Conservation (phyloP, 2,797 vertebrate species). For the Urosaurus nigricauda region DNA sequence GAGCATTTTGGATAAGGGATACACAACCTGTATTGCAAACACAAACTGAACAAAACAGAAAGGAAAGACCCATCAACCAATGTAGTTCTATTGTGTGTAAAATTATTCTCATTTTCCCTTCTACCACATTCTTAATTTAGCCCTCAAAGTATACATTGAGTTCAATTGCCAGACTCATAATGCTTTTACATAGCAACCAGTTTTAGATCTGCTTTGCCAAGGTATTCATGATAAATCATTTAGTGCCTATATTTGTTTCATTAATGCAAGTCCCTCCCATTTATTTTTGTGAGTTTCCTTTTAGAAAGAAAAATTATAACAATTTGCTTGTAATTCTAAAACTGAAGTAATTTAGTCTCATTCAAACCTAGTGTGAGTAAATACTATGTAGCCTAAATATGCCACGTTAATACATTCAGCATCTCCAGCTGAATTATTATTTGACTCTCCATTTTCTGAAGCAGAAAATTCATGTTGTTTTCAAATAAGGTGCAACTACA, state of each 20-base stretch:
- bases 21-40: background rate
- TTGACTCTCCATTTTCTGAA: background rate
- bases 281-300: background rate
- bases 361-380: background rate
- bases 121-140: background rate
- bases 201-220: constrained; percentile 1
- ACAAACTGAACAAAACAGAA: background rate
- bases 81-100: background rate
- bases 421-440: background rate
- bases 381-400: background rate
- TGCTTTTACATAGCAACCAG: background rate
- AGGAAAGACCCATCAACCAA: background rate
- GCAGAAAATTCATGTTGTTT: background rate
- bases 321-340: background rate
- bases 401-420: background rate
- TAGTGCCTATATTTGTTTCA: background rate
- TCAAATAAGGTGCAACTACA: background rate
- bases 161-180: background rate
- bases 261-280: background rate
- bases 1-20: no score
- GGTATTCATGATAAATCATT: background rate
- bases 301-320: background rate
- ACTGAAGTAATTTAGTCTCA: background rate
- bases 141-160: background rate
- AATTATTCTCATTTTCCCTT: background rate